Evolutionary conservation across 2,888 invertebrate species (phyloP), one percentile per base, ranked within the genome.

Genomic region (Parnassius orleans): DNA sequence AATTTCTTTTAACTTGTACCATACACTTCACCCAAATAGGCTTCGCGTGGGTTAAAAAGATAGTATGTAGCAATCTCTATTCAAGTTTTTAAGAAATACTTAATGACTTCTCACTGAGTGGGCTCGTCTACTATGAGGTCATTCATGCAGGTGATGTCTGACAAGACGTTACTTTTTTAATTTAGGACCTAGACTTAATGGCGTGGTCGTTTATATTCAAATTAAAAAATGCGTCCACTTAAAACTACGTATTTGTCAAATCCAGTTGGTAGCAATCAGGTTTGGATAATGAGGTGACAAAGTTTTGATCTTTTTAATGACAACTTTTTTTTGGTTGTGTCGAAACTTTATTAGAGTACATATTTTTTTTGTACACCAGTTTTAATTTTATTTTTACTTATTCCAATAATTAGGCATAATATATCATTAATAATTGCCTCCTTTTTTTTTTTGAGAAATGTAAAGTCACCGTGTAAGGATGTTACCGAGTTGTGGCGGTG

Each of bases 21-120:
- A 74, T 46, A 68, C 67, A 46, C 12, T 7, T 46, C 53, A 65
- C 56, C 65, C 72, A 81, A 79, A 72, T 81, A 76, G 83, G 84
- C 75, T 78, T 74, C 71, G 86, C 86, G 86, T 86, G 84, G 86
- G 86, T 74, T 69, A 73, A 66, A 69, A 67, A 70, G 73, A 67
- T 68, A 71, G 73, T 66, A 63, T 84, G 79, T 83, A 77, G 84
- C 75, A 86, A 86, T 77, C 73, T 62, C 55, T 69, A 77, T 75
- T 76, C 83, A 74, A 77, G 79, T 79, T 81, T 80, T 76, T 76
- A 74, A 72, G 68, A 71, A 68, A 74, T 67, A 78, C 76, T 75
- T 80, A 79, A 80, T 78, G 78, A 73, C 71, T 76, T 77, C 77
- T 76, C 77, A 68, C 65, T 58, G 79, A 73, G 81, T 83, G 83